These are phyloP conservation scores for Pseudochaenichthys georgianus DNA, from an alignment of 2,797 vertebrate species.

Conservation along the genomic window DNA sequence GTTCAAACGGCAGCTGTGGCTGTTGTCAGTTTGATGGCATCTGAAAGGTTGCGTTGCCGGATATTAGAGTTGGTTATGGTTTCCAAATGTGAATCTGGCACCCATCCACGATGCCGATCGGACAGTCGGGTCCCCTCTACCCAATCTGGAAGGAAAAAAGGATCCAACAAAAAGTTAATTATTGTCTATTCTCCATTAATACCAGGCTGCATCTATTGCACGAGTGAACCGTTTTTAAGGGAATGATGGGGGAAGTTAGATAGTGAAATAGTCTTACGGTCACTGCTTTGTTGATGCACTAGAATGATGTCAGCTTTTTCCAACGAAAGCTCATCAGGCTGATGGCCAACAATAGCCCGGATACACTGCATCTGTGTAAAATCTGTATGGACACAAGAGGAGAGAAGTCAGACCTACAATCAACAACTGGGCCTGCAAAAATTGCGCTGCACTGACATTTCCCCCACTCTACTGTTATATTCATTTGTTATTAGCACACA, in stretches of 20 bases:
- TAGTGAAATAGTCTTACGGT: slow-evolving; percentile 86
- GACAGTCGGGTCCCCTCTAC: slow-evolving; percentile 92
- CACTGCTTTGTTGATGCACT: slow-evolving; percentile 90
- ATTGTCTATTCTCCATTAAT: not conserved
- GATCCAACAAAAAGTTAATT: not conserved
- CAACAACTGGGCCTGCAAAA: not conserved
- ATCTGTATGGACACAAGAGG: slow-evolving; percentile 77
- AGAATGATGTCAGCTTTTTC: slow-evolving; percentile 96
- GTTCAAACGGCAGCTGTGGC: slow-evolving; percentile 87
- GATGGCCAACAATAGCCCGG: slow-evolving; percentile 89
- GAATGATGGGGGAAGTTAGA: not conserved
- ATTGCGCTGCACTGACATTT: not conserved
- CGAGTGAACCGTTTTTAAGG: not conserved
- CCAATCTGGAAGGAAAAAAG: slow-evolving; percentile 86
- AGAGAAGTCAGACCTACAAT: slow-evolving; percentile 20
- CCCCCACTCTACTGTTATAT: not conserved
- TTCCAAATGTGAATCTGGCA: slow-evolving; percentile 89
- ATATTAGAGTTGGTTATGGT: slow-evolving; percentile 87
- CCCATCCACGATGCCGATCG: slow-evolving; percentile 93
- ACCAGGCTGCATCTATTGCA: not conserved
- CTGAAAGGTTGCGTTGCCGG: slow-evolving; percentile 90
- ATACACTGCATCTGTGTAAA: slow-evolving; percentile 93
- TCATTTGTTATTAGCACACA: not conserved
- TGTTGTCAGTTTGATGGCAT: slow-evolving; percentile 91
- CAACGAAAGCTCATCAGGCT: slow-evolving; percentile 93